Base-by-base conservation (phyloP, 2,888 invertebrate genomes). In the Epicampocera succincta region DNA sequence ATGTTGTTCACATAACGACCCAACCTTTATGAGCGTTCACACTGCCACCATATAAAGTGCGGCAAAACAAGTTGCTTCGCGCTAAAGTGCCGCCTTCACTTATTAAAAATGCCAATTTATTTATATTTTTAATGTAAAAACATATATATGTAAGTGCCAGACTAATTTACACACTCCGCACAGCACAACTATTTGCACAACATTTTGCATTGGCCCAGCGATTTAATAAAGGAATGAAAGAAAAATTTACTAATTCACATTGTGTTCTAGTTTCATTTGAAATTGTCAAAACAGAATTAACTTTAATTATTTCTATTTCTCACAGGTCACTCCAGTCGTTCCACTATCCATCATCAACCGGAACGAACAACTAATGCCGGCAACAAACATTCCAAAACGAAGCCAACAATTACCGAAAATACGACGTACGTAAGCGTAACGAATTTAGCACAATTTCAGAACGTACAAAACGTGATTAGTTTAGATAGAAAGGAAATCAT, bases 391-490 rank as follows among this genome's bases (percentile, higher is more conserved):
- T 13, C 56, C 17, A 78, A 80, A 78, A 69, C 68, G 48, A 83
- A 84, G 76, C 73, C 86, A 69, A 42, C 61, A 68, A 74, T 81
- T 78, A 83, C 81, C 75, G 85, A 86, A 78, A 84, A 85, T 73
- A 83, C 83, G 89, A 91, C 90, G 91, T 91, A 91, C 90, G 91
- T 91, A 91, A 90, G 87, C 88, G 89, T 90, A 87, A 88, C 86
- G 87, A 87, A 87, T 87, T 88, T 89, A 88, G 85, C 84, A 78
- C 85, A 85, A 85, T 86, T 83, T 85, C 84, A 86, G 86, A 86
- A 75, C 86, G 65, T 79, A 68, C 80, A 69, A 69, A 66, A 17
- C 3, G 1, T 33, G 33, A 42, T 74, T 69, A 78, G 52, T 61
- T 74, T 82, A 78, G 44, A 13, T 15, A 50, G 71, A 58, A 56